These are phyloP conservation scores for Cuniculus paca DNA, from an alignment of 2,797 vertebrate species.

Conservation along the genomic window DNA sequence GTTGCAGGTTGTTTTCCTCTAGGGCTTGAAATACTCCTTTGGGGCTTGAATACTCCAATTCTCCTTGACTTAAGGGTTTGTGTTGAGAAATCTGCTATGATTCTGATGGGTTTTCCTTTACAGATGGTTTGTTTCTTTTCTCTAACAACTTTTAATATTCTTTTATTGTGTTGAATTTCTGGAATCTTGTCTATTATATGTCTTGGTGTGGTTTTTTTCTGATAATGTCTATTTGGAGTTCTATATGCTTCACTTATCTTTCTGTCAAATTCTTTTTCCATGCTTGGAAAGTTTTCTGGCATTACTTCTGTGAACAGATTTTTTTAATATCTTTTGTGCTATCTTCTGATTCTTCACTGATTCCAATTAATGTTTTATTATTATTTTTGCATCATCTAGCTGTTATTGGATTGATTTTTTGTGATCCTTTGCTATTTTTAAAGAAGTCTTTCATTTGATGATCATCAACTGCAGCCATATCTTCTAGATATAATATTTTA, in stretches of 20 bases:
- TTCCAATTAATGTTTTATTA: not conserved
- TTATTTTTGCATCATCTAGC: not conserved
- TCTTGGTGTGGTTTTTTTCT: not conserved
- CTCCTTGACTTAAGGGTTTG: too few relatives aligned
- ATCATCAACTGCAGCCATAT: not conserved
- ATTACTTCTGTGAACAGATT: not conserved
- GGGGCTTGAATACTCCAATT: too few relatives aligned
- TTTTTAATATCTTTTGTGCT: not conserved
- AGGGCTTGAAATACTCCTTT: too few relatives aligned
- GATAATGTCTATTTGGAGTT: too few relatives aligned
- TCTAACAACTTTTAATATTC: too few relatives aligned
- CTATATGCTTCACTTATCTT: too few relatives aligned
- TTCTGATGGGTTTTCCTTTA: too few relatives aligned
- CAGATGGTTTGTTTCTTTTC: too few relatives aligned
- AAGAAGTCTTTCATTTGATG: not conserved
- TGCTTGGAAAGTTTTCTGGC: not conserved
- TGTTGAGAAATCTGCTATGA: too few relatives aligned
- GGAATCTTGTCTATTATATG: not conserved
- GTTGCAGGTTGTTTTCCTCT: too few relatives aligned
- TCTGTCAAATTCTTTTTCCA: not conserved
- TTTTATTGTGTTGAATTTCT: not conserved
- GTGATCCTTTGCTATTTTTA: not conserved
- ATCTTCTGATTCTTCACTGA: not conserved
- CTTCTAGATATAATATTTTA: too few relatives aligned
- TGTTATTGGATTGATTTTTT: not conserved